Conservation (phyloP, 2,888 invertebrate species). For the Celastrina argiolus region DNA sequence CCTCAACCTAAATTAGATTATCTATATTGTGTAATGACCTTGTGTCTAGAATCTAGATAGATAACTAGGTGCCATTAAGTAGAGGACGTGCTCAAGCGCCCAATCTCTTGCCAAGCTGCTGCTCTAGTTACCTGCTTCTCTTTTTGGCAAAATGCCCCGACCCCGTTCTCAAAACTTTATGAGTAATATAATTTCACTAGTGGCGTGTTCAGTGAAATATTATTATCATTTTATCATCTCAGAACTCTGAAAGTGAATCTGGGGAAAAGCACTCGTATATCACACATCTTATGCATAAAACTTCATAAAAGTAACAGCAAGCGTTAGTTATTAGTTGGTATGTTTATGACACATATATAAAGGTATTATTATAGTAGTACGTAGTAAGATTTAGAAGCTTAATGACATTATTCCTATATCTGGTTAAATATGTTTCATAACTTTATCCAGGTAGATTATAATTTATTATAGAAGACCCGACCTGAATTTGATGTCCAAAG, state of each 20-base stretch:
- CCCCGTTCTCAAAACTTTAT: slow-evolving; percentile 3
- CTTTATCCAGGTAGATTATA: too few species aligned
- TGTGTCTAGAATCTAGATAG: slow-evolving; percentile 28
- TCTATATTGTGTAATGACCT: neutral
- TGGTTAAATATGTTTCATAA: too few species aligned
- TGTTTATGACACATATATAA: too few species aligned
- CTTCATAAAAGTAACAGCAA: too few species aligned
- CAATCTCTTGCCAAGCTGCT: slow-evolving; percentile 12
- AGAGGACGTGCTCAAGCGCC: slow-evolving; percentile 11
- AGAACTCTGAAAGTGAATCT: neutral
- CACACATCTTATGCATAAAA: too few species aligned
- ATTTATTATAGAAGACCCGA: too few species aligned
- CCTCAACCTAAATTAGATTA: too few species aligned
- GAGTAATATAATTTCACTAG: slow-evolving; percentile 14
- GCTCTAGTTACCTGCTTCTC: slow-evolving; percentile 17
- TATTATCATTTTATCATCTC: neutral
- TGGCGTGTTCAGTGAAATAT: neutral
- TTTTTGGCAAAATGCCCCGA: slow-evolving; percentile 19
- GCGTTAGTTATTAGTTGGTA: too few species aligned
- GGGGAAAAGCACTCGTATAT: neutral
- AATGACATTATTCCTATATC: too few species aligned
- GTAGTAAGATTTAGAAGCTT: too few species aligned
- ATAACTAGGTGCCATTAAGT: neutral
- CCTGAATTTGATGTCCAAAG: too few species aligned
- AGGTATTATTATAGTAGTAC: too few species aligned